phyloP scores from a whole-genome alignment of 2,113 vertebrate species.

The Neomonachus schauinslandi region DNA sequence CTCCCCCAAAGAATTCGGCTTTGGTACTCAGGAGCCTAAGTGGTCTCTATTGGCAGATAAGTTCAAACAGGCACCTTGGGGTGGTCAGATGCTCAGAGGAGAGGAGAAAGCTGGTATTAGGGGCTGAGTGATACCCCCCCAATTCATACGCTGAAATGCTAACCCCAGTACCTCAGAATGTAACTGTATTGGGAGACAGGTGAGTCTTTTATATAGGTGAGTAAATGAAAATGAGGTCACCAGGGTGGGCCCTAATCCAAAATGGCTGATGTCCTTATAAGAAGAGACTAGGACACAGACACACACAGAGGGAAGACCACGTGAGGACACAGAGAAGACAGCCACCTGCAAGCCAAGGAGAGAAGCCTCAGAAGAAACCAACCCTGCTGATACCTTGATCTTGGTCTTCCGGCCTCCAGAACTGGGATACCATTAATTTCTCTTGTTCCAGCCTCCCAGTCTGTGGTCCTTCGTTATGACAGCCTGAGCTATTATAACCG shows the following conservation, averaged over 20 bases:
- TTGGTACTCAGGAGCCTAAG: not conserved
- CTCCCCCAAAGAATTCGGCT: not conserved
- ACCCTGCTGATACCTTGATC: too few relatives aligned
- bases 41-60: not conserved
- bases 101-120: not conserved
- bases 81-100: not conserved
- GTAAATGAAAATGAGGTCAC: not conserved
- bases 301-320: not conserved
- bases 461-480: not conserved
- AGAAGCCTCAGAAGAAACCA: not conserved
- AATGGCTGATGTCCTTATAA: not conserved
- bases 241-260: not conserved
- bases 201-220: not conserved
- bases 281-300: not conserved
- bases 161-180: not conserved
- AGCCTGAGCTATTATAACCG: accelerated
- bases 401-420: not conserved
- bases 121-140: not conserved
- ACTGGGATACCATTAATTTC: too few relatives aligned
- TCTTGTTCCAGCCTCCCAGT: not conserved
- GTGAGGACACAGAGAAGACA: not conserved
- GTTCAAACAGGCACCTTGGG: not conserved
- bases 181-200: too few relatives aligned
- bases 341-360: too few relatives aligned
- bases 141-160: not conserved